Conservation (phyloP, 2,888 invertebrate genomes). For the Bugulina stolonifera region DNA sequence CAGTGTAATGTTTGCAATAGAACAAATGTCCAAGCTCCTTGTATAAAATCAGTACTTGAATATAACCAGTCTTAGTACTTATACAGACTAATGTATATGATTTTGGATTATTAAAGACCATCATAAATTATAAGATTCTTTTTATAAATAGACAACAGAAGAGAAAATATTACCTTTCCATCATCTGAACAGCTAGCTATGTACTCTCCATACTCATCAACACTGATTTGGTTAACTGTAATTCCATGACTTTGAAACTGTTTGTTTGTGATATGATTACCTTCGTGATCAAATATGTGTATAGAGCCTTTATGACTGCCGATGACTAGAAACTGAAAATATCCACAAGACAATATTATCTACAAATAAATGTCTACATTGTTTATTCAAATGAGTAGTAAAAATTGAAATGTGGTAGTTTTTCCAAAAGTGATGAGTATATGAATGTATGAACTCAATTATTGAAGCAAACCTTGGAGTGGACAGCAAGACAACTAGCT, state of each 20-base stretch:
- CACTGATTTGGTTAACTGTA: conserved; percentile 88
- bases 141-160: no score
- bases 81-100: no score
- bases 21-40: no score
- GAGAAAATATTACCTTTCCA: conserved; percentile 53
- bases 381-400: not conserved
- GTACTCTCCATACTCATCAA: conserved; percentile 87
- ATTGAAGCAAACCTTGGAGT: conserved; percentile 70
- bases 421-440: no score
- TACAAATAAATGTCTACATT: not conserved
- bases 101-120: no score
- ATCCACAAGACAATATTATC: not conserved
- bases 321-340: conserved; percentile 72
- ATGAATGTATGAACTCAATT: no score
- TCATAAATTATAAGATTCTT: no score
- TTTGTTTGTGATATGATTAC: conserved; percentile 69
- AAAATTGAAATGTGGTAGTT: no score
- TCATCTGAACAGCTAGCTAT: conserved; percentile 64
- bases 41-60: no score
- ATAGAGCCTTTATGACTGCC: conserved; percentile 88
- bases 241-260: conserved; percentile 68
- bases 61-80: no score
- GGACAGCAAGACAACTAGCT: conserved; percentile 86
- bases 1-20: no score
- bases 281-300: conserved; percentile 84